Evolutionary conservation across 1,140 invertebrate species (phyloP), one percentile per base, ranked within the genome.

Genomic region (roundworm (Caenorhabditis elegans)): DNA sequence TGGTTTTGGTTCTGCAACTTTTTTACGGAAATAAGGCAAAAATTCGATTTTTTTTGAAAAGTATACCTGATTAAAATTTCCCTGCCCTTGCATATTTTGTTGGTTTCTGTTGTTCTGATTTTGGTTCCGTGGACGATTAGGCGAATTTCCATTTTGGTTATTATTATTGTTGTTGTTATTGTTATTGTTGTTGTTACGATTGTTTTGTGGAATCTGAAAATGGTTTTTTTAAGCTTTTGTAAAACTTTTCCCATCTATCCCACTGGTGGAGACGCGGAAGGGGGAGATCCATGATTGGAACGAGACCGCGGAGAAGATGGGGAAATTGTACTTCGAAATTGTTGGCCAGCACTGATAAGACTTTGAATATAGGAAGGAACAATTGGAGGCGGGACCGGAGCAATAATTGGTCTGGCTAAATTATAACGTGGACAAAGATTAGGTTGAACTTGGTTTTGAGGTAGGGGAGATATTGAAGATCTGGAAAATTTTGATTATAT

Each of bases 1-100:
- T 39, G 60, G 34, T 70, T 70, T n/a, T n/a, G n/a, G 60, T 70
- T 70, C 60, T 70, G 60, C 43, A 70, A 39, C 11, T 43, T 43
- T 8, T 43, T 43, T 43, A 6, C 3, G 10, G 13, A 34, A 19
- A 8, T 11, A 11, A 70, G n/a, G n/a, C n/a, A 70, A 17, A 39
- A 39, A 31, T 70, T n/a, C 3, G 1, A 19, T 39, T 13, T 39
- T 17, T 17, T 39, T 70, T 65, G 13, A 11, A 1, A 10, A 6
- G 13, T 15, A 3, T 70, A 70, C 60, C 34, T 70, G 60, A 70
- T 77, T 48, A 11, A 26, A 77, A 51, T 77, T 77, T 17, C 76
- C 43, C 26, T 77, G 76, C 2, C 48, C 48, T 49, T 77, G 76
- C 46, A 48, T 34, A 19, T 28, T 34, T 34, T 77, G 46, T 13